phyloP scores from a whole-genome alignment of 2,797 vertebrate genomes.

The Pseudopleuronectes americanus region DNA sequence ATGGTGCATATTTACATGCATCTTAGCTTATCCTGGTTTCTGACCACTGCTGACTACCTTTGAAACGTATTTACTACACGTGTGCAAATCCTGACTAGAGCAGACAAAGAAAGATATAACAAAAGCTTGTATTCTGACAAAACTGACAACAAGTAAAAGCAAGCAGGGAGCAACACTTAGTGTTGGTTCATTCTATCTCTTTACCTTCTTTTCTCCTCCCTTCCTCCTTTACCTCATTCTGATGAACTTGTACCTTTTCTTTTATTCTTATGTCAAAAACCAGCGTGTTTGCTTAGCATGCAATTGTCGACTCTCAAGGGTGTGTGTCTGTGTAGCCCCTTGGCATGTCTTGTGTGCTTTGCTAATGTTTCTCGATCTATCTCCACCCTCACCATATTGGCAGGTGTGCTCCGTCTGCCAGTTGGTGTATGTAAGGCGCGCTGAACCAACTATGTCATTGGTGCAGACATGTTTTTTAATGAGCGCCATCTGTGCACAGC shows the following conservation, averaged over 20 bases:
- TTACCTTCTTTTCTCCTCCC: not conserved
- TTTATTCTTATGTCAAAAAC: conserved; percentile 36
- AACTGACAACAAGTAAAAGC: conserved; percentile 52
- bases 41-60: too few species aligned
- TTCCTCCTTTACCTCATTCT: too few species aligned
- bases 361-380: conserved; percentile 60
- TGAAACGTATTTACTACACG: too few species aligned
- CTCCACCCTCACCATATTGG: conserved; percentile 67
- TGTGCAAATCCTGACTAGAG: not conserved
- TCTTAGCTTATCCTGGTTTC: too few species aligned
- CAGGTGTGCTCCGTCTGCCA: conserved; percentile 67
- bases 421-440: conserved; percentile 60
- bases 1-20: too few species aligned
- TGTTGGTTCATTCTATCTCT: conserved; percentile 6
- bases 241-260: conserved; percentile 1
- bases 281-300: conserved; percentile 39
- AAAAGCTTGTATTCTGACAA: conserved; percentile 34
- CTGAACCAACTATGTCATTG: conserved; percentile 74
- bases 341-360: conserved; percentile 13
- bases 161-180: not conserved
- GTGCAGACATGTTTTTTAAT: conserved; percentile 77
- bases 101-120: conserved; percentile 22
- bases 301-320: conserved; percentile 47
- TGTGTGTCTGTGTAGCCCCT: not conserved
- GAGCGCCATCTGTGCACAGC: conserved; percentile 79